Percentiles rank a stretch among this genome's conserved stretches.
Evolutionary conservation across 2,797 vertebrate genomes (phyloP).

Genomic region (Xenentodon cancila): DNA sequence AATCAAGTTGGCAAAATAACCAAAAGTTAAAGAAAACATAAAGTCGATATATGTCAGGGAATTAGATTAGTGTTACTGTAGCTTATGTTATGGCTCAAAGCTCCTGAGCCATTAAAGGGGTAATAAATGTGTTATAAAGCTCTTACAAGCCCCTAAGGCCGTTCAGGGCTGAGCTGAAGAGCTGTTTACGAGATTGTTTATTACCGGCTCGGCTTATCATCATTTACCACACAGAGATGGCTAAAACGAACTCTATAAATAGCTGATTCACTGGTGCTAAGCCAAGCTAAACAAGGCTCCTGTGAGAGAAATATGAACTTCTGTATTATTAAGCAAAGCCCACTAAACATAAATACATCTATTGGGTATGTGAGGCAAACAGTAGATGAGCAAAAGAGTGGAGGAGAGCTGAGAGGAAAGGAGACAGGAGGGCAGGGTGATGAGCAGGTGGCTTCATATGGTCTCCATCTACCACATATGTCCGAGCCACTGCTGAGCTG

Average conservation of each 20-base stretch:
- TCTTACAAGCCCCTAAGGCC: conserved; percentile 79
- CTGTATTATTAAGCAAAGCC: conserved; percentile 11
- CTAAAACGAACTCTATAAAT: conserved; percentile 68
- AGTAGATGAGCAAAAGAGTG: conserved; percentile 14
- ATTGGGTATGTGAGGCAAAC: conserved; percentile 42
- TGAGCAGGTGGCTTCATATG: conserved; percentile 64
- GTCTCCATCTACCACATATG: conserved; percentile 64
- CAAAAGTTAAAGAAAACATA: conserved; percentile 67
- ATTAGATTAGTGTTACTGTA: conserved; percentile 65
- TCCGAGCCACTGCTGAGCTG: conserved; percentile 62
- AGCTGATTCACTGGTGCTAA: conserved; percentile 52
- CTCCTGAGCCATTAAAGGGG: conserved; percentile 75
- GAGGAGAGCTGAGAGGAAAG: conserved; percentile 8
- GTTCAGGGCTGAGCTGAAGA: conserved; percentile 74
- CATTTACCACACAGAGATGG: conserved; percentile 70
- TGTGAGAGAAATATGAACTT: conserved; percentile 18
- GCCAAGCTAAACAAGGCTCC: conserved; percentile 44
- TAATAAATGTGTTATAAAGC: conserved; percentile 84
- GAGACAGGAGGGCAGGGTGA: conserved; percentile 42
- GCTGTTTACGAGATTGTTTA: conserved; percentile 84
- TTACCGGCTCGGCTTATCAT: conserved; percentile 79
- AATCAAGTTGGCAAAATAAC: conserved; percentile 62
- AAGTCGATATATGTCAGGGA: conserved; percentile 70
- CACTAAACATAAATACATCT: conserved; percentile 46
- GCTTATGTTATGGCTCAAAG: conserved; percentile 71